Evolutionary conservation across 2,113 vertebrate genomes (phyloP).

Genomic region (Pavo muticus): DNA sequence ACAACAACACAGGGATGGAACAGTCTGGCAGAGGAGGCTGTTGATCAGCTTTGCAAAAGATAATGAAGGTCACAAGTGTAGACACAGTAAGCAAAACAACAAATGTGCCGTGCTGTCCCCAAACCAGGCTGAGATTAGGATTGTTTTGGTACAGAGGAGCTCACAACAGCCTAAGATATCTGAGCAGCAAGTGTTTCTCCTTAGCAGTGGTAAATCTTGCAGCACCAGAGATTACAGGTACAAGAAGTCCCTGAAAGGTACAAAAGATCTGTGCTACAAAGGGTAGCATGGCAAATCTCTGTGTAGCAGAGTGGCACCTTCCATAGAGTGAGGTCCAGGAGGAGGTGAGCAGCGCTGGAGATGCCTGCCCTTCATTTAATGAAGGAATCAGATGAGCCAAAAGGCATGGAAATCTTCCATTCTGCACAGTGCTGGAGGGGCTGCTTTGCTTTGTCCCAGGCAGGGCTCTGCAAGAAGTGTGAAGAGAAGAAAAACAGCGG

Average conservation of each 20-base stretch:
- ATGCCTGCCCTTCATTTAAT: background rate
- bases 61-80: background rate
- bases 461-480: background rate
- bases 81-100: background rate
- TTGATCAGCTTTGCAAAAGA: background rate
- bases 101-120: background rate
- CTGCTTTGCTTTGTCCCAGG: background rate
- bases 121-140: background rate
- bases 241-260: background rate
- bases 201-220: background rate
- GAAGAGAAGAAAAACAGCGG: background rate
- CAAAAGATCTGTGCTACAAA: too few species aligned
- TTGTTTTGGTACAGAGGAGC: background rate
- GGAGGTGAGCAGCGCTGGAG: background rate
- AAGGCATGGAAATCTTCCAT: background rate
- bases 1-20: background rate
- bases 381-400: background rate
- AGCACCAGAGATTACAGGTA: background rate
- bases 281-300: background rate
- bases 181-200: background rate
- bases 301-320: background rate
- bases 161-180: background rate
- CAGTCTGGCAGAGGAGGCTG: background rate
- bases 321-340: background rate
- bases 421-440: background rate